phyloP scores from a whole-genome alignment of 2,797 vertebrate species.

The Hydrocynus forskahlii region DNA sequence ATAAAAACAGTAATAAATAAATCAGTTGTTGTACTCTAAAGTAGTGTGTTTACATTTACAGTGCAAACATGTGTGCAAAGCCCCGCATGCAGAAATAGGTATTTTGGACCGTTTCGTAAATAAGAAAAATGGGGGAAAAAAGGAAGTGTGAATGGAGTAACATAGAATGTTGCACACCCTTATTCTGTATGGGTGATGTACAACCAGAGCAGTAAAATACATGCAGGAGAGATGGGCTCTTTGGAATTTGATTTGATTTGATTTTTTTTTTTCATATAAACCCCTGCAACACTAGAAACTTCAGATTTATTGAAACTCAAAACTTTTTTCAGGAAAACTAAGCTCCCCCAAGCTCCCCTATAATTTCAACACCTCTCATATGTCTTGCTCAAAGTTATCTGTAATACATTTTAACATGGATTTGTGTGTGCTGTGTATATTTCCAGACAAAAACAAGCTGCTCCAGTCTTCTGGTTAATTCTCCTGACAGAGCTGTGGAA shows the following conservation, averaged over 20 bases:
- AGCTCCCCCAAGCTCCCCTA: neutral
- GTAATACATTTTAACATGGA: neutral
- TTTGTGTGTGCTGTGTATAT: neutral
- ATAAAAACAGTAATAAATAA: no score
- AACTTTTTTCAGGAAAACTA: neutral
- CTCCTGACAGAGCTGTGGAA: slow-evolving; percentile 6
- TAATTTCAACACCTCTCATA: neutral
- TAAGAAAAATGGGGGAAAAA: no score
- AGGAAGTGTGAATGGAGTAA: no score
- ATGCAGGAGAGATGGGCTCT: neutral
- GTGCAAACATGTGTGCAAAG: no score
- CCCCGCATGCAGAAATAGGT: no score
- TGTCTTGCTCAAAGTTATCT: neutral
- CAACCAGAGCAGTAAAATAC: no score
- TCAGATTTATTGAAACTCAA: neutral
- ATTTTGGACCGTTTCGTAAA: no score
- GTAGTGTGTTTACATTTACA: no score
- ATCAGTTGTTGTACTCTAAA: no score
- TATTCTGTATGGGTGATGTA: no score
- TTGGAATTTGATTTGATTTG: neutral
- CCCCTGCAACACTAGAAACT: neutral
- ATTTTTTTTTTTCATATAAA: neutral
- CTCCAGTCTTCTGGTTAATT: neutral
- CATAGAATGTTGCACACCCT: no score
- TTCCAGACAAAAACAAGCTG: slow-evolving; percentile 13